Evolutionary conservation across 2,888 invertebrate genomes (phyloP).

Genomic region (Dryomyza anilis): DNA sequence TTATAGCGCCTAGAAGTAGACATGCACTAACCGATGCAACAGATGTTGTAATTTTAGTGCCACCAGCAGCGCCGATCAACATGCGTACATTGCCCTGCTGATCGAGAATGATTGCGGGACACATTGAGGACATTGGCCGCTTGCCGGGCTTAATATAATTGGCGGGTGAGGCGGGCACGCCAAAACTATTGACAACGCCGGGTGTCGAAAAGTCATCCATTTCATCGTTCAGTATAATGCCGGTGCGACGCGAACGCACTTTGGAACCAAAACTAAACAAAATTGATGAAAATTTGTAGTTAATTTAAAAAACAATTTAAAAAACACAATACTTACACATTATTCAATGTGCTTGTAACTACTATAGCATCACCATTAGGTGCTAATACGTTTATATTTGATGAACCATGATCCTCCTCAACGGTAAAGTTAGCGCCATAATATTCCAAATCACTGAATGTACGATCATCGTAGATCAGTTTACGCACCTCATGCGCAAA

Average conservation of each 20-base stretch:
- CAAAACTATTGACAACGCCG: slow-evolving; percentile 73
- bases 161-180: slow-evolving; percentile 78
- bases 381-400: slow-evolving; percentile 83
- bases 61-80: slow-evolving; percentile 87
- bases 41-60: slow-evolving; percentile 86
- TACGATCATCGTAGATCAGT: slow-evolving; percentile 64
- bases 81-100: slow-evolving; percentile 67
- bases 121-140: slow-evolving; percentile 90
- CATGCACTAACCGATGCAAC: slow-evolving; percentile 73
- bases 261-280: slow-evolving; percentile 77
- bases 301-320: background rate
- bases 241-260: slow-evolving; percentile 75
- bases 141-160: slow-evolving; percentile 85
- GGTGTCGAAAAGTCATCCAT: slow-evolving; percentile 97
- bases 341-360: slow-evolving; percentile 85
- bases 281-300: background rate
- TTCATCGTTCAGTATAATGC: slow-evolving; percentile 90
- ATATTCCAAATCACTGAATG: slow-evolving; percentile 70
- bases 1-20: background rate
- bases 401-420: slow-evolving; percentile 83
- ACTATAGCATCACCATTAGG: slow-evolving; percentile 90
- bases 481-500: slow-evolving; percentile 66
- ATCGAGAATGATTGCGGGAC: slow-evolving; percentile 78
- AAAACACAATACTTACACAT: slow-evolving; percentile 39
- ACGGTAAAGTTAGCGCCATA: slow-evolving; percentile 74